These are phyloP conservation scores for Lasius platythorax DNA, from an alignment of 2,888 invertebrate genomes.

Conservation along the genomic window DNA sequence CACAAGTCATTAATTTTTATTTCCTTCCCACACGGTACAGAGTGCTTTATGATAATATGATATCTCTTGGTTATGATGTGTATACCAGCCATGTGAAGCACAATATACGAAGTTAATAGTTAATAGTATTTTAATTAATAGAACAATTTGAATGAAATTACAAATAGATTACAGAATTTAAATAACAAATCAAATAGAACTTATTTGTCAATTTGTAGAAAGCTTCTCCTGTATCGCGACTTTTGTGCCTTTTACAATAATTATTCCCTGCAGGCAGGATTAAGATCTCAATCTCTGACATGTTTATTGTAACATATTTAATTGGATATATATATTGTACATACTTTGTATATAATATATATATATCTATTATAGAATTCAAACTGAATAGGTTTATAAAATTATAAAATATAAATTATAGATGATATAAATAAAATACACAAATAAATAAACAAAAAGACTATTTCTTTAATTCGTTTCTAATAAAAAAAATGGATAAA, in stretches of 20 bases:
- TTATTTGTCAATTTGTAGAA: not conserved
- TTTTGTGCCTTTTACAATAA: not conserved
- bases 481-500: not conserved
- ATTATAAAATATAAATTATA: not conserved
- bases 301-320: slow-evolving; percentile 1
- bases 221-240: not conserved
- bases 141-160: slow-evolving; percentile 19
- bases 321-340: not conserved
- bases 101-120: slow-evolving; percentile 75
- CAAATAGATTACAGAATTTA: not conserved
- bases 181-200: slow-evolving; percentile 10
- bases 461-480: not conserved
- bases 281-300: not conserved
- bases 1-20: slow-evolving; percentile 97
- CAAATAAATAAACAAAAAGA: not conserved
- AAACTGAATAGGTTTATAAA: not conserved
- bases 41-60: slow-evolving; percentile 94
- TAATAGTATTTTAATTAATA: slow-evolving; percentile 38
- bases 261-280: not conserved
- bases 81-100: slow-evolving; percentile 94
- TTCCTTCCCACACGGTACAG: slow-evolving; percentile 93
- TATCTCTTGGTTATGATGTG: slow-evolving; percentile 95
- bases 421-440: not conserved
- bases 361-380: not conserved
- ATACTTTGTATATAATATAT: not conserved